Evolutionary conservation across 2,888 invertebrate species (phyloP), one percentile per base, ranked within the genome.

Genomic region (Cantharis rufa): DNA sequence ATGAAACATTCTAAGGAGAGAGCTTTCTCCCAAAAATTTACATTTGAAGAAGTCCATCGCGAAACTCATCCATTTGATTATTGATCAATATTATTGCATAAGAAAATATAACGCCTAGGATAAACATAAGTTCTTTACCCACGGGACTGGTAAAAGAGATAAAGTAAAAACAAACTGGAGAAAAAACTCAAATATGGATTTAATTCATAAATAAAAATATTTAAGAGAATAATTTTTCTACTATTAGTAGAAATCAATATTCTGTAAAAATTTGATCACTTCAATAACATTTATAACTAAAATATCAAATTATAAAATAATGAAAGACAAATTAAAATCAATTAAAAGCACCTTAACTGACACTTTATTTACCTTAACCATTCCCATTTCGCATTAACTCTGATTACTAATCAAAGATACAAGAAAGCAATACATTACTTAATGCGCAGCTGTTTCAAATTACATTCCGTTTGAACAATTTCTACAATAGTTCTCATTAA

Each of bases 381-480:
- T 66, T 21, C 64, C 64, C 64, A 21, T 64, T 64, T 64, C 16
- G 16, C 21, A 64, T 66, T 66, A 66, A 24, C 18, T 66, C 21
- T 66, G 21, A 66, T 66, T 66, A 66, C 64, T 24, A 66, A 66
- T 66, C 64, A 66, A 66, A 66, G 64, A 24, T 66, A 66, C 64
- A 24, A 66, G 64, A 66, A 66, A 66, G 21, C 64, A 66, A 66
- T 66, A 66, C 21, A 66, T 66, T 66, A 66, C 64, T 66, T 66
- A 66, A 66, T 24, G 64, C 64, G 64, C 64, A 66, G 64, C 64
- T 66, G 64, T 66, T 66, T 66, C 64, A n/a, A 66, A 66, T 66
- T 66, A 66, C 64, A 66, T 66, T 66, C 64, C 24, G 15, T 66
- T 66, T 66, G 21, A 21, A 66, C 64, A 66, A 66, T 66, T 66